These are phyloP conservation scores for Drosophila pruinosa DNA, from an alignment of 1,140 invertebrate genomes.

Conservation along the genomic window DNA sequence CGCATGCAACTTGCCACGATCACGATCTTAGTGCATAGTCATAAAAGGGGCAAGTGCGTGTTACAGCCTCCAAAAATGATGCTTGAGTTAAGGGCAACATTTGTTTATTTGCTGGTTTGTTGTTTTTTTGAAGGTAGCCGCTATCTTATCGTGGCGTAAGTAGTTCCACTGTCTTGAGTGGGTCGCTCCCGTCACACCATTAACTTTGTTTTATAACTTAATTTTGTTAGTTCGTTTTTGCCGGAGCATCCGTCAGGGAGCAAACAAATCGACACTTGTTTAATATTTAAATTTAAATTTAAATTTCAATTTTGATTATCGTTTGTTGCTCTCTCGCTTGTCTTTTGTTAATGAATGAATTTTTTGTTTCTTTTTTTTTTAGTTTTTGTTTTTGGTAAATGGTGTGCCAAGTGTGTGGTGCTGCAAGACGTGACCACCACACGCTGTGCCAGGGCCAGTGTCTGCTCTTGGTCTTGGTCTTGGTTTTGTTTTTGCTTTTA, in stretches of 20 bases:
- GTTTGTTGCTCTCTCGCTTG: conserved; percentile 1
- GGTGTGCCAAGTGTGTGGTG: conserved; percentile 20
- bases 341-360: conserved; percentile 58
- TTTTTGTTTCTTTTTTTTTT: background rate
- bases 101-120: background rate
- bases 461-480: background rate
- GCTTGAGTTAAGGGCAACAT: background rate
- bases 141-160: conserved; percentile 62
- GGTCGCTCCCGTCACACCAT: conserved; percentile 47
- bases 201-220: conserved; percentile 78
- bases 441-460: conserved; percentile 49
- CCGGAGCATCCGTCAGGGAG: conserved; percentile 6
- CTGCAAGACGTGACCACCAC: conserved; percentile 46
- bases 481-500: conserved; percentile 49
- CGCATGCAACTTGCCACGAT: conserved; percentile 2
- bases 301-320: conserved; percentile 17
- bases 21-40: conserved; percentile 6
- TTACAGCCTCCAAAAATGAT: conserved; percentile 30
- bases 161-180: conserved; percentile 29
- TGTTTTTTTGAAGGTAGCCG: conserved; percentile 48
- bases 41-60: conserved; percentile 28
- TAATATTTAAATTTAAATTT: conserved; percentile 67
- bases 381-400: background rate
- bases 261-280: conserved; percentile 75
- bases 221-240: conserved; percentile 44